These are phyloP conservation scores for Acleris literana DNA, from an alignment of 2,888 invertebrate genomes.

Conservation along the genomic window DNA sequence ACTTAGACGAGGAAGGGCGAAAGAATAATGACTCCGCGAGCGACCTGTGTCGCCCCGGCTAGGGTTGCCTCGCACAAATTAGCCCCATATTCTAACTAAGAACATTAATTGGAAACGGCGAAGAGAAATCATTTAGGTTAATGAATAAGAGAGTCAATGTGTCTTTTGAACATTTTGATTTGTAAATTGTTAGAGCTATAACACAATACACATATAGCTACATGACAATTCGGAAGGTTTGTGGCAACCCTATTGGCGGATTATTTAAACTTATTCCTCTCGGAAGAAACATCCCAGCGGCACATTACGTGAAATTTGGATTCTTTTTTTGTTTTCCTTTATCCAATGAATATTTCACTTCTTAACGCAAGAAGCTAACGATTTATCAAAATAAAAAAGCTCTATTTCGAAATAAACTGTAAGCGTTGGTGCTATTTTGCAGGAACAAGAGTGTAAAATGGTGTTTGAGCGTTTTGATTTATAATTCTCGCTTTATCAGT, in stretches of 20 bases:
- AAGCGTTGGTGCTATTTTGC: not conserved
- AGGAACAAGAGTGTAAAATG: not conserved
- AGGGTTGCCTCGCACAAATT: conserved; percentile 33
- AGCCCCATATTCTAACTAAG: conserved; percentile 21
- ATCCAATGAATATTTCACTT: conserved; percentile 41
- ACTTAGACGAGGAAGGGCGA: conserved; percentile 63
- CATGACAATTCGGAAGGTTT: not conserved
- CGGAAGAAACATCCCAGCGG: conserved; percentile 56
- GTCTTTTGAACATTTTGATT: too few species aligned
- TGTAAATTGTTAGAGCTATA: too few species aligned
- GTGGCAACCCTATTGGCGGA: conserved; percentile 43
- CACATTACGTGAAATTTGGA: conserved; percentile 56
- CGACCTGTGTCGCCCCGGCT: conserved; percentile 35
- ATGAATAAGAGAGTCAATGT: too few species aligned
- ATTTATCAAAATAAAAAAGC: conserved; percentile 23
- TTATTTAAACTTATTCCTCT: conserved; percentile 71
- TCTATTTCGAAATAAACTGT: conserved; percentile 6
- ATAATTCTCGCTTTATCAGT: too few species aligned
- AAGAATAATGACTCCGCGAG: conserved; percentile 69
- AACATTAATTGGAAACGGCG: conserved; percentile 12
- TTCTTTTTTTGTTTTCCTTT: conserved; percentile 52
- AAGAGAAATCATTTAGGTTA: not conserved
- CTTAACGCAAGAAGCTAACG: conserved; percentile 23
- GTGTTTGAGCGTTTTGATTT: not conserved
- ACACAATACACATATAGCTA: too few species aligned